Base-by-base conservation (phyloP, 2,888 invertebrate genomes). In the Drosophila paranaensis region DNA sequence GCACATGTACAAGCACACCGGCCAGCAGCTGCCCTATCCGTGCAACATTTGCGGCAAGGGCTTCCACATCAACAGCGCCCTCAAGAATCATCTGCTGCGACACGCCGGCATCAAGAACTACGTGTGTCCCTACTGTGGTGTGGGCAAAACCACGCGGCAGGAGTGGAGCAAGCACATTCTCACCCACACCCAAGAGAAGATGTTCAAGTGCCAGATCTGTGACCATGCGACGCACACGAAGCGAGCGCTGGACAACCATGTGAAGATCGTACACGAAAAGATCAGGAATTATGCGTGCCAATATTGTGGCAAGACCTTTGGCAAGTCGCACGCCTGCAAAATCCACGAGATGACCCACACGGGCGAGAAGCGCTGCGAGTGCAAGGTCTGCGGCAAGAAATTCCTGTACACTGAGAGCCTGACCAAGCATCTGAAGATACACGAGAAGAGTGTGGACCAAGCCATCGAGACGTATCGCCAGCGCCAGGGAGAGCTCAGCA, bases 61-160 rank as follows among this genome's bases (percentile, higher is more conserved):
- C 10, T 92, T 91, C 37, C 91, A 91, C 42, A 91, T 92, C 1
- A 92, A 91, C 13, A 90, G 91, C 30, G 92, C 92, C 0, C 74
- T 92, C 0, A 92, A 92, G 60, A 92, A 92, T 50, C 92, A 92
- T 76, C 73, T 92, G 25, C 88, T 92, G 56, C 90, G 92, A 0
- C 92, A 92, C 56, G 91, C 91, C 0, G 92, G 92, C 9, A 92
- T 92, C 37, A 91, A 91, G 61, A 92, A 92, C 69, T 92, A 91
- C 62, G 91, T 92, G 9, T 92, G 92, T 37, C 91, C 92, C 0
- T 90, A 92, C 33, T 92, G 92, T 69, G 92, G 92, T 13, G 90
- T 91, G 35, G 91, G 90, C 0, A 92, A 92, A 48, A 92, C 92
- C 2, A 92, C 92, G 0, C 79, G 92, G 0, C 91, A 91, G 58